Percentiles rank a stretch among this genome's conserved stretches.
Conservation (phyloP, 2,113 vertebrate species). For the Callipepla squamata region DNA sequence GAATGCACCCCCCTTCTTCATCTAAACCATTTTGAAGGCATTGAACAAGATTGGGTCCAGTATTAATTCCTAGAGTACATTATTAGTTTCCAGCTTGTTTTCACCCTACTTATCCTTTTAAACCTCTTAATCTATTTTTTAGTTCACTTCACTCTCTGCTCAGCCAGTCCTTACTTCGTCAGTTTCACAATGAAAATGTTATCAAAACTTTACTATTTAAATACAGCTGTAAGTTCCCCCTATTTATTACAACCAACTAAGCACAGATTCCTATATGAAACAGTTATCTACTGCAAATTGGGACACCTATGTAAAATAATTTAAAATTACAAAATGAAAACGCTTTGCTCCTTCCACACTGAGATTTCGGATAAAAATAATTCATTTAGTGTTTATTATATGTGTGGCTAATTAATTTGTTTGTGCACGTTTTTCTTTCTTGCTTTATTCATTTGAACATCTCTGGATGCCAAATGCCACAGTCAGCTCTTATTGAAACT, state of each 20-base stretch:
- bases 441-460: neutral
- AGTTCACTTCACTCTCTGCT: neutral
- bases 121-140: neutral
- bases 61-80: neutral
- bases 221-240: neutral
- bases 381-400: neutral
- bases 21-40: neutral
- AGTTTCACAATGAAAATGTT: neutral
- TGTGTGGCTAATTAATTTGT: neutral
- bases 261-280: neutral
- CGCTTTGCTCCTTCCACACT: neutral
- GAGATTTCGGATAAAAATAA: neutral
- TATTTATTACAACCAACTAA: neutral
- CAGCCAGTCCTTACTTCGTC: neutral
- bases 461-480: neutral
- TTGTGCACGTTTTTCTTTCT: neutral
- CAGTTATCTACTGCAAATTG: neutral
- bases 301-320: neutral
- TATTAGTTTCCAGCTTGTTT: neutral
- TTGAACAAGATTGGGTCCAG: neutral
- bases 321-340: neutral
- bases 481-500: neutral
- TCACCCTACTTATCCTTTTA: neutral
- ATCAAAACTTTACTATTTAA: neutral
- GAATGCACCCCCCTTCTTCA: neutral